These are phyloP conservation scores for Orchesella flavescens DNA, from an alignment of 2,888 invertebrate genomes.

Conservation along the genomic window DNA sequence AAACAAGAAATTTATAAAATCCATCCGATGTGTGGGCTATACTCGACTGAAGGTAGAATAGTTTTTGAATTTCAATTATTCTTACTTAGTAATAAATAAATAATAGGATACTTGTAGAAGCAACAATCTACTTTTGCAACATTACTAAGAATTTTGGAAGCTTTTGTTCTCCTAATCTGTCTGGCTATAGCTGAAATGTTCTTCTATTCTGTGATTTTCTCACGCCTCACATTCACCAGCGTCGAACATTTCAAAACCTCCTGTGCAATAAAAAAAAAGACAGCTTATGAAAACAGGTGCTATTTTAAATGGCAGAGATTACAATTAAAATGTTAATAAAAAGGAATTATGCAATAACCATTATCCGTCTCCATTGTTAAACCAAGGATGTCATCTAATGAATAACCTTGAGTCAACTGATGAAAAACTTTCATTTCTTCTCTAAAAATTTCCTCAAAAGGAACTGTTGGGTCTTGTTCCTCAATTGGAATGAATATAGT, in stretches of 20 bases:
- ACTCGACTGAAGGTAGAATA: too few species aligned
- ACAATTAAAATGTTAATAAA: background rate
- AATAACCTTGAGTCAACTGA: constrained; percentile 79
- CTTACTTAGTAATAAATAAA: too few species aligned
- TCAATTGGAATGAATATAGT: constrained; percentile 57
- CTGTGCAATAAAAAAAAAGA: constrained; percentile 22
- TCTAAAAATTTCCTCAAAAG: constrained; percentile 57
- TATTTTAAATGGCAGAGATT: background rate
- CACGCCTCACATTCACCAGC: constrained; percentile 7
- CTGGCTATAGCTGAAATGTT: too few species aligned
- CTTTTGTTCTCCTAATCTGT: too few species aligned
- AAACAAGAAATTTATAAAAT: too few species aligned
- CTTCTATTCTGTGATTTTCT: background rate
- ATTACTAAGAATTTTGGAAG: too few species aligned
- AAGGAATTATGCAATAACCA: constrained; percentile 21
- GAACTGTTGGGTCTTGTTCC: constrained; percentile 37
- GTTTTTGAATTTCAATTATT: too few species aligned
- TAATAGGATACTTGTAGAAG: too few species aligned
- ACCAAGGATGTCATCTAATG: constrained; percentile 78
- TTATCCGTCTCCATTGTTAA: constrained; percentile 77
- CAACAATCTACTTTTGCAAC: too few species aligned
- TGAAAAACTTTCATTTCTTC: constrained; percentile 80
- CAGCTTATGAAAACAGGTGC: background rate
- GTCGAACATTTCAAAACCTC: constrained; percentile 47
- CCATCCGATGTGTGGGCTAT: too few species aligned